Base-by-base conservation (phyloP, 35 echinoderm and acorn worm genomes). In the Lytechinus variegatus region DNA sequence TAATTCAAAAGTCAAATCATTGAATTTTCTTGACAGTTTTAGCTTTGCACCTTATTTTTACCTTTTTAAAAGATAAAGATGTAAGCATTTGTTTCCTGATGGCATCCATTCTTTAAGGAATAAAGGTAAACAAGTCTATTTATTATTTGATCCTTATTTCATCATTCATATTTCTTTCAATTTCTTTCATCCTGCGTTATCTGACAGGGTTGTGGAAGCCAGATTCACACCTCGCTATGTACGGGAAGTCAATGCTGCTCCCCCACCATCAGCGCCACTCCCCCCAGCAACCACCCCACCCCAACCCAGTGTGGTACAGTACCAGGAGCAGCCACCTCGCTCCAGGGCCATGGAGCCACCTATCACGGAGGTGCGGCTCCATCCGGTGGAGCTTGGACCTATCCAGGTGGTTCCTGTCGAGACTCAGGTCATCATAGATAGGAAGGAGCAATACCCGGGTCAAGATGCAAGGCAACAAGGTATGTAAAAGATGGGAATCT, bases 341-440 rank as follows among this genome's bases (percentile, higher is more conserved):
- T 54, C 92, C 53, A 3, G 12, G 57, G 8, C 24, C 3, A 19
- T 52, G 9, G 54, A 94, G 91, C 58, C 33, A 11, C 95, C 92
- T 28, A 94, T 87, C 52, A 92, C 91, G 2, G 92, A 33, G 54
- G 92, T 94, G 28, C 53, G 95, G 54, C 88, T 60, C n/a, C 87
- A 89, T 16, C 12, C 8, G 4, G 79, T 89, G 4, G 92, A 93
- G 92, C 53, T 93, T 33, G 92, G 92, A 24, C 86, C 95, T 0
- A 33, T 92, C 88, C 95, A 24, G 91, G 27, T 54, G 55, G 91
- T 96, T 27, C 95, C 96, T 3, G 87, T 95, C 54, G 95, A 95
- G 61, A 66, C 96, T 54, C 94, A 95, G 87, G 96, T 95, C 21
- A 94, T 92, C n/a, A 55, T 97, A 19, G 96, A 97, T 24, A 95